Base-by-base conservation (phyloP, 2,888 invertebrate species). In the Abrostola triplasia region DNA sequence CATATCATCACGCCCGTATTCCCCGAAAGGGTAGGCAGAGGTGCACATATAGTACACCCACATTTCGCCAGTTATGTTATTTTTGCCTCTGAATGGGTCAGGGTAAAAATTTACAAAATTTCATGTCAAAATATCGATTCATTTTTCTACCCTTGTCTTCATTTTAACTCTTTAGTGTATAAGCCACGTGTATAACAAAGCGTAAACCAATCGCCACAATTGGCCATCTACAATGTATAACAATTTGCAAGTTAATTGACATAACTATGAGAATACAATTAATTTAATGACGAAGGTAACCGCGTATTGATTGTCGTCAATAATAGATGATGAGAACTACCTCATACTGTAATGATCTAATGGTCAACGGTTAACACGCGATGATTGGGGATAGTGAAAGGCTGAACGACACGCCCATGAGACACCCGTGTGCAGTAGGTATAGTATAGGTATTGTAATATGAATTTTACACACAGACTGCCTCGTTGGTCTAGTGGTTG, bases 241-340 rank as follows among this genome's bases (percentile, higher is more conserved):
- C 65, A 67, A 74, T 70, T 68, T 64, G 57, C 68, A 62, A 74
- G 37, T 36, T 76, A 81, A 81, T 77, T 79, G 65, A 35, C 59
- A 48, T 70, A 73, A 72, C 64, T 66, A 74, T 58, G 60, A 54
- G 69, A 68, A 59, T 54, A 68, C 63, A 76, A 76, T 80, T 74
- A 62, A 67, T 57, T 42, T 56, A 65, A 73, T 73, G 62, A 54
- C n/a, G 1, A 7, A 10, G n/a, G 42, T 35, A 0, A 42, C 64
- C 24, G 56, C 49, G 52, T 24, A 53, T 57, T 64, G 59, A 60
- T 72, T 58, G 76, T 59, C 62, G 41, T 72, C 35, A 9, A 66
- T 76, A 57, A 63, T 76, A 41, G 10, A 73, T 60, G 44, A 24
- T 76, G 73, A 9, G 73, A 76, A 73, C 38, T 35, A 42, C 48